phyloP scores from a whole-genome alignment of 2,797 vertebrate genomes.

The Benthosema pterotum region DNA sequence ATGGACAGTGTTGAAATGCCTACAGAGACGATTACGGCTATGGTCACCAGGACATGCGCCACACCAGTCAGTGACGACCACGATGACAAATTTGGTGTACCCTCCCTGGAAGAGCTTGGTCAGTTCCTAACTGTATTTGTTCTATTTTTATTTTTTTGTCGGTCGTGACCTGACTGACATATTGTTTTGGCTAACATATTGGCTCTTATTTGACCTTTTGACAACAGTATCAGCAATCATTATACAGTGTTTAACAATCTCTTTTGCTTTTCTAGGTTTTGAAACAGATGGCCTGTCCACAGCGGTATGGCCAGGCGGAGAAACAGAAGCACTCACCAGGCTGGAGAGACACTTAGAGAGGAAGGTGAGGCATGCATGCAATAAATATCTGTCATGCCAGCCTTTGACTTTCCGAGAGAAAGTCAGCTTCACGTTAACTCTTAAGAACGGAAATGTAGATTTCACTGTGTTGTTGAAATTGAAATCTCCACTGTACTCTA shows the following conservation, averaged over 20 bases:
- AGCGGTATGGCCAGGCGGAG: slow-evolving; percentile 94
- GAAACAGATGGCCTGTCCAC: slow-evolving; percentile 90
- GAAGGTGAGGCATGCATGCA: slow-evolving; percentile 79
- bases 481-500: no score
- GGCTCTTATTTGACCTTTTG: no score
- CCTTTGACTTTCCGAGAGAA: no score
- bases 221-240: no score
- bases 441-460: no score
- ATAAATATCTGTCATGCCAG: not conserved
- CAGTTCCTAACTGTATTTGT: not conserved
- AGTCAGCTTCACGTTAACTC: no score
- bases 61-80: slow-evolving; percentile 87
- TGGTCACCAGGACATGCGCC: slow-evolving; percentile 81
- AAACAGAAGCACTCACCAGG: slow-evolving; percentile 92
- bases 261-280: slow-evolving; percentile 81
- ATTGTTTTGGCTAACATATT: no score
- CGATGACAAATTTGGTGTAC: slow-evolving; percentile 88
- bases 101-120: slow-evolving; percentile 89
- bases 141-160: no score
- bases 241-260: no score
- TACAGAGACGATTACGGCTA: slow-evolving; percentile 83
- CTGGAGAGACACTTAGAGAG: slow-evolving; percentile 93
- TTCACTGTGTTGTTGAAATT: no score
- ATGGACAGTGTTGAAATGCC: slow-evolving; percentile 87
- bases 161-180: no score